Conservation (phyloP, 2,113 vertebrate genomes). For the Myodes glareolus region DNA sequence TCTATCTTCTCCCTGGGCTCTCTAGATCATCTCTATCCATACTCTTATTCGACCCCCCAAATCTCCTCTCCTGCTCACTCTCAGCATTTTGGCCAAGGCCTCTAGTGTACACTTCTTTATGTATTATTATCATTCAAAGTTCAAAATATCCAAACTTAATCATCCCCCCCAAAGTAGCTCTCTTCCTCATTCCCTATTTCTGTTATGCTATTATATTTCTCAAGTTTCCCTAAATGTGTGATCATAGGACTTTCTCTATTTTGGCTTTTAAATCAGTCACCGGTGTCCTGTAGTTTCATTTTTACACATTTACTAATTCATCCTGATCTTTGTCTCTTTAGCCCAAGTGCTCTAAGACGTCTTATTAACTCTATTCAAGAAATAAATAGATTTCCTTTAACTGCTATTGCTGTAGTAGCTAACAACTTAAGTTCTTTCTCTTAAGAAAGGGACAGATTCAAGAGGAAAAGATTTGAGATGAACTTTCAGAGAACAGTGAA, state of each 20-base stretch:
- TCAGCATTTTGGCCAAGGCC: neutral
- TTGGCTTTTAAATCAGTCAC: neutral
- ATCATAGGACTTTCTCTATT: neutral
- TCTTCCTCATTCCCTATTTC: neutral
- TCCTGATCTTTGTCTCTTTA: neutral
- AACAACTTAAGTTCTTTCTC: neutral
- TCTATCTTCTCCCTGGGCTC: neutral
- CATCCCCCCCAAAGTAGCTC: neutral
- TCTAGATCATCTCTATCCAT: neutral
- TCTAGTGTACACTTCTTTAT: neutral
- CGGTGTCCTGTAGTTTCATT: neutral
- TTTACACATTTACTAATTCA: neutral
- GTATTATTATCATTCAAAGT: neutral
- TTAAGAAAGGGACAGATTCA: neutral
- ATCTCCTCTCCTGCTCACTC: neutral
- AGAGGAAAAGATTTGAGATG: neutral
- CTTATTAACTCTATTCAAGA: neutral
- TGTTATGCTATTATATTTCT: neutral
- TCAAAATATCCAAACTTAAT: neutral
- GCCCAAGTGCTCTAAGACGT: neutral
- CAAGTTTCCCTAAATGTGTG: neutral
- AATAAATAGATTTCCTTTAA: neutral
- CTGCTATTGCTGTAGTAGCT: neutral
- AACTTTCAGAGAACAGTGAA: neutral
- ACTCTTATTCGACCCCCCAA: neutral